These are phyloP conservation scores for Myotis planiceps DNA, from an alignment of 2,797 vertebrate species.

Conservation along the genomic window DNA sequence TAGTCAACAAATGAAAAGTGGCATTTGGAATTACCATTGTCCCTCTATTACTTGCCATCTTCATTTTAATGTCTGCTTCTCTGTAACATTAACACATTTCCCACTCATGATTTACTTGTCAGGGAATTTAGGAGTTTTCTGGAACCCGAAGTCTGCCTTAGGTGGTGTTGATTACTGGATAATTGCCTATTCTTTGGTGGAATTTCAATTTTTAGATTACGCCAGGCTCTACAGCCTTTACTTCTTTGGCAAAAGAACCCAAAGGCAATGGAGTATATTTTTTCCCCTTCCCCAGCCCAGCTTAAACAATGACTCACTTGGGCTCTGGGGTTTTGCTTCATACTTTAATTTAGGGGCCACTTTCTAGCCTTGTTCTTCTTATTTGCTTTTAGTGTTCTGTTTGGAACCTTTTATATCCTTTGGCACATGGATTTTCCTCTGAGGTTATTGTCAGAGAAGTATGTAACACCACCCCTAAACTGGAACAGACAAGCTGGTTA, in stretches of 20 bases:
- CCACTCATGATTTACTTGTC: slow-evolving; percentile 37
- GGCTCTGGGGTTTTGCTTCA: slow-evolving; percentile 55
- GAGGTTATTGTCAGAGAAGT: slow-evolving; percentile 24
- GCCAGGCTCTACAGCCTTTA: slow-evolving; percentile 38
- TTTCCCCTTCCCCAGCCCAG: slow-evolving; percentile 36
- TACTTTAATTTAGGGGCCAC: slow-evolving; percentile 41
- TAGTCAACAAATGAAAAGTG: slow-evolving; percentile 43
- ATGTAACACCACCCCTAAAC: not conserved
- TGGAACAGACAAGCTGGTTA: not conserved
- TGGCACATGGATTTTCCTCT: not conserved
- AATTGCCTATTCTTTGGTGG: slow-evolving; percentile 65
- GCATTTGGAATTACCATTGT: slow-evolving; percentile 23
- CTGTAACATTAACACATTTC: slow-evolving; percentile 33
- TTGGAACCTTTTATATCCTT: slow-evolving; percentile 16
- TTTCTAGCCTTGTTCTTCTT: slow-evolving; percentile 46
- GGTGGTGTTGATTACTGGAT: slow-evolving; percentile 59
- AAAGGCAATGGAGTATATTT: slow-evolving; percentile 42
- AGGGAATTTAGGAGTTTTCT: slow-evolving; percentile 56
- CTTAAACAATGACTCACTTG: slow-evolving; percentile 72
- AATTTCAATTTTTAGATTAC: slow-evolving; percentile 74
- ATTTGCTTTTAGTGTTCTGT: slow-evolving; percentile 27
- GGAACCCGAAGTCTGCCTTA: slow-evolving; percentile 32
- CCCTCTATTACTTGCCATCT: not conserved
- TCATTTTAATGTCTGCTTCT: slow-evolving; percentile 30
- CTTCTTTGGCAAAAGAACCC: slow-evolving; percentile 72